Evolutionary conservation across 2,113 vertebrate species (phyloP).

Genomic region (Pygoscelis adeliae): DNA sequence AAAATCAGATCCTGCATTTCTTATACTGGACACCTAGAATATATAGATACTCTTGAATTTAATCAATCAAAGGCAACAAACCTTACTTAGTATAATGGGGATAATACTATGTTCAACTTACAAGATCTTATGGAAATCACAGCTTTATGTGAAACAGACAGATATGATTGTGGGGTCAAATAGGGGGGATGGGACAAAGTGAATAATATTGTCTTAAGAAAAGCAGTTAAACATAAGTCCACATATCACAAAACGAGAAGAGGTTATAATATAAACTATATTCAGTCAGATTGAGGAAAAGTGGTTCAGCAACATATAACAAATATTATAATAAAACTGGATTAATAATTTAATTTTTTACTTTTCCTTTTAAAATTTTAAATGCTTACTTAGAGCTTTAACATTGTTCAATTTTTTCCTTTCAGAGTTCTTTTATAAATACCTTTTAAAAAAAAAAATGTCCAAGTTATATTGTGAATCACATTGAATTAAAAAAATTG

Average conservation of each 20-base stretch:
- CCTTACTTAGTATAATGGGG: neutral
- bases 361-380: neutral
- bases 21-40: neutral
- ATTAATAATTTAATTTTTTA: neutral
- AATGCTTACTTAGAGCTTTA: neutral
- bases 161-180: neutral
- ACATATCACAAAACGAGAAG: neutral
- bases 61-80: neutral
- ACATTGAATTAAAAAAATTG: neutral
- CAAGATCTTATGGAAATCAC: neutral
- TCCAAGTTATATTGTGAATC: neutral
- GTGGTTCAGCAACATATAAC: neutral
- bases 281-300: neutral
- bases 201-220: neutral
- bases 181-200: neutral
- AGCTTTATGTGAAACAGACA: neutral
- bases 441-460: rapidly evolving
- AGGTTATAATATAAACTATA: neutral
- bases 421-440: neutral
- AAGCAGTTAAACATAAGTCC: neutral
- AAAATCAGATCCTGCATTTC: neutral
- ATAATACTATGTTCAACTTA: neutral
- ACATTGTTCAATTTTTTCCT: neutral
- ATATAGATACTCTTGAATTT: neutral
- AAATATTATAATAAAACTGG: neutral